A percentile compares a stretch with the other conserved stretches of the same genome.
phyloP scores from a whole-genome alignment of 2,113 vertebrate species.

The Camelus bactrianus region DNA sequence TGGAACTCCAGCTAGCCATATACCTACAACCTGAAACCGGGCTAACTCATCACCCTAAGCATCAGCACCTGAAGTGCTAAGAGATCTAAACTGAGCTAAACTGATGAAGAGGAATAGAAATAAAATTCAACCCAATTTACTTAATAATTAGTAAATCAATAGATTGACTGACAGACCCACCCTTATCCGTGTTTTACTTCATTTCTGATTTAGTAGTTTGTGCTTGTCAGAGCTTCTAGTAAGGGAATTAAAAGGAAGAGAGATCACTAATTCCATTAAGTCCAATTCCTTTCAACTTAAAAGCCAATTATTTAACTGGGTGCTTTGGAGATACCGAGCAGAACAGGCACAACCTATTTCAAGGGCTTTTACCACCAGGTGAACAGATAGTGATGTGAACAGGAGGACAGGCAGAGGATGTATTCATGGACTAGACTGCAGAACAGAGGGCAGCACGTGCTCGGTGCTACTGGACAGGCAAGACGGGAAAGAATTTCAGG shows the following conservation, averaged over 20 bases:
- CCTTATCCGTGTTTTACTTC: neutral
- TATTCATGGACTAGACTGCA: neutral
- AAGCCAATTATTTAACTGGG: neutral
- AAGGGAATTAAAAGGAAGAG: neutral
- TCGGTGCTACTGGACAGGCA: neutral
- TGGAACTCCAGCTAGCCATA: neutral
- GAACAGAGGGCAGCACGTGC: accelerated
- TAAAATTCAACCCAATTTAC: neutral
- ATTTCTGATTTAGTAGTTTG: neutral
- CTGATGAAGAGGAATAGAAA: neutral
- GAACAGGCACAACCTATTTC: neutral
- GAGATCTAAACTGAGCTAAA: neutral
- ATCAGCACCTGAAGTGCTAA: neutral
- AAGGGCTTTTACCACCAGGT: neutral
- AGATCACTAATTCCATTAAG: neutral
- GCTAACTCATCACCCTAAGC: neutral
- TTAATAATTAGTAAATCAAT: constrained; percentile 19
- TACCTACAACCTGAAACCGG: neutral
- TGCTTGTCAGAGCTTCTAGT: neutral
- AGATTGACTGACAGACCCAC: neutral
- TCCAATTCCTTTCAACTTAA: constrained; percentile 11
- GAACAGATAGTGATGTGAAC: neutral
- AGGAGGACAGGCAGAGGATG: neutral
- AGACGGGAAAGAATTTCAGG: neutral
- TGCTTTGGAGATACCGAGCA: neutral